phyloP scores from a whole-genome alignment of 1,140 invertebrate species.

The Coelopa frigida region DNA sequence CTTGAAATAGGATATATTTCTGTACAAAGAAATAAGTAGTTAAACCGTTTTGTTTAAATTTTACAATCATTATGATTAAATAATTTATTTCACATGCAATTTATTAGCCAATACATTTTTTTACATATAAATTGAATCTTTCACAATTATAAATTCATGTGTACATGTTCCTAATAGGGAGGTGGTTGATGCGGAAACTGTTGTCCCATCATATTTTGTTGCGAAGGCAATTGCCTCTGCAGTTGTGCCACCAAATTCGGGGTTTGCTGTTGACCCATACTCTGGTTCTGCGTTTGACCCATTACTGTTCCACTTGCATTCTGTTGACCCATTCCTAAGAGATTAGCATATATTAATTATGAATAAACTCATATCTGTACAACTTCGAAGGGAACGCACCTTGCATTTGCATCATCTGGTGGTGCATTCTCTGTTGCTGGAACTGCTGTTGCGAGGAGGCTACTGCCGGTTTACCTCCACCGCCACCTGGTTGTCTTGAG shows the following conservation, averaged over 20 bases:
- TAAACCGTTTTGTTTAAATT: no score
- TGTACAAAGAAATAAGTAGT: no score
- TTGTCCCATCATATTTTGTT: constrained; percentile 41
- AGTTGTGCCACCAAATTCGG: constrained; percentile 56
- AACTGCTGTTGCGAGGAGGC: constrained; percentile 39
- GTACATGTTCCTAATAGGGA: constrained; percentile 10
- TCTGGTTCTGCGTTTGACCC: constrained; percentile 41
- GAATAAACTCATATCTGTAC: no score
- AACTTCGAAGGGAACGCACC: constrained; percentile 11
- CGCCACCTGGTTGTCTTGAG: constrained; percentile 30
- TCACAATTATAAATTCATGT: no score
- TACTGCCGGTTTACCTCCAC: constrained; percentile 36
- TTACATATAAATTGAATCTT: no score
- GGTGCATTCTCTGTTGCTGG: constrained; percentile 41
- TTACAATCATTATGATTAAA: no score
- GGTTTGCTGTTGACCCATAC: constrained; percentile 52
- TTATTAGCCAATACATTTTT: no score
- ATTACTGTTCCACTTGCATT: constrained; percentile 18
- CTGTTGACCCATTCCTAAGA: constrained; percentile 20
- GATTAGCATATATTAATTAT: background rate
- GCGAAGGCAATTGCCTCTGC: constrained; percentile 48
- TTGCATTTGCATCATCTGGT: constrained; percentile 45
- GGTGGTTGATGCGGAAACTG: constrained; percentile 35
- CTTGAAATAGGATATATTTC: no score
- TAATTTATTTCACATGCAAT: no score